Evolutionary conservation across 2,888 invertebrate genomes (phyloP).

Genomic region (Strigamia transsilvanica): DNA sequence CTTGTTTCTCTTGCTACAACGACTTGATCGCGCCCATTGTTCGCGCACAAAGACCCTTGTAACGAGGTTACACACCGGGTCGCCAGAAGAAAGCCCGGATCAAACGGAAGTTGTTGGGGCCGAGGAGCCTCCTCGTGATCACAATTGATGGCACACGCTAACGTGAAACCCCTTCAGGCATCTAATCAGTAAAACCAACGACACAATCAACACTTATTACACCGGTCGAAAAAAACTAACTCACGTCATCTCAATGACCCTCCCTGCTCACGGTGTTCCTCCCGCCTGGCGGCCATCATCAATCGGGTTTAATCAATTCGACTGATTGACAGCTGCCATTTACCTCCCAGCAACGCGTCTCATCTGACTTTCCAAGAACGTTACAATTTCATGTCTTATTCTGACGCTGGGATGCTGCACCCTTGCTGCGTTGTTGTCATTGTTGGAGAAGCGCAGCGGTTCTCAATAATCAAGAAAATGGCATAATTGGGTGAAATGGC

Average conservation of each 20-base stretch:
- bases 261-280: background rate
- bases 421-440: too few relatives aligned
- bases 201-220: slow-evolving; percentile 30
- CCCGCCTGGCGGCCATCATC: background rate
- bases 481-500: too few relatives aligned
- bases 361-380: background rate
- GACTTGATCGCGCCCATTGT: background rate
- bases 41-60: background rate
- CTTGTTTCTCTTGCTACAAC: background rate
- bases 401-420: too few relatives aligned
- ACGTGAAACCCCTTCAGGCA: slow-evolving; percentile 6
- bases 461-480: too few relatives aligned
- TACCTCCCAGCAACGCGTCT: background rate
- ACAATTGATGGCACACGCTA: slow-evolving; percentile 22
- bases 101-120: slow-evolving; percentile 38
- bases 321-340: slow-evolving; percentile 2
- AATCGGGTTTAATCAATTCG: slow-evolving; percentile 13
- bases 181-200: slow-evolving; percentile 30
- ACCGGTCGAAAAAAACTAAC: background rate
- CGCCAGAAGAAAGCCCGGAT: slow-evolving; percentile 35
- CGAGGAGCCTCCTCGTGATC: slow-evolving; percentile 21
- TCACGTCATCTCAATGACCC: background rate
- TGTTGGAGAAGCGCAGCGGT: too few relatives aligned
- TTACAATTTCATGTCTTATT: too few relatives aligned
- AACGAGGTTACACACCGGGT: slow-evolving; percentile 30